These are phyloP conservation scores for Camptogramma bilineatum DNA, from an alignment of 2,888 invertebrate genomes.

Conservation along the genomic window DNA sequence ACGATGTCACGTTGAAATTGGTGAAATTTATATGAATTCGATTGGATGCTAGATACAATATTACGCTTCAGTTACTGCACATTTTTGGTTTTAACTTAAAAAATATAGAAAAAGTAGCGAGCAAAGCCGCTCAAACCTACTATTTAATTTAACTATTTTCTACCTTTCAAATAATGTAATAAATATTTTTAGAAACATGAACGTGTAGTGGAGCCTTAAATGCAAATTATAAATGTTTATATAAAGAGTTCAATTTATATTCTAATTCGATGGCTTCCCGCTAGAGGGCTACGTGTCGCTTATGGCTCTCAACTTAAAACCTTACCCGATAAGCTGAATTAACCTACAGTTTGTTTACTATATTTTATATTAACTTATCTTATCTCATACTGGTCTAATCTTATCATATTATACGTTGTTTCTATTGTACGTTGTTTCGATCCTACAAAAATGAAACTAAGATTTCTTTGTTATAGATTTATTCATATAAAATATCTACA, in stretches of 20 bases:
- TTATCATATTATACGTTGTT: background rate
- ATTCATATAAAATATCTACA: too few relatives aligned
- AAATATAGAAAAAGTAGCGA: too few relatives aligned
- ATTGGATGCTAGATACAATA: too few relatives aligned
- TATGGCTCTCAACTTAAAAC: conserved; percentile 56
- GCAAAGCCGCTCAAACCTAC: too few relatives aligned
- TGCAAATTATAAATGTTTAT: conserved; percentile 80
- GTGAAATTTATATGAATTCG: too few relatives aligned
- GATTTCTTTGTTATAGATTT: background rate
- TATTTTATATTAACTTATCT: conserved; percentile 7
- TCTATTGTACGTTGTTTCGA: background rate
- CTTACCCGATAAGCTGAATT: conserved; percentile 16
- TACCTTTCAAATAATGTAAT: too few relatives aligned
- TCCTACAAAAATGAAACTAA: background rate
- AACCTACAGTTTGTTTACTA: conserved; percentile 13
- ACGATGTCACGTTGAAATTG: too few relatives aligned
- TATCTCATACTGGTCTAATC: background rate
- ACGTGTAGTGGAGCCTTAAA: conserved; percentile 59
- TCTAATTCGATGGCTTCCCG: conserved; percentile 74
- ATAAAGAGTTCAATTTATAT: conserved; percentile 83
- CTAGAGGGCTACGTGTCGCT: conserved; percentile 63
- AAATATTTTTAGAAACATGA: too few relatives aligned
- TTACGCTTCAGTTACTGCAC: too few relatives aligned
- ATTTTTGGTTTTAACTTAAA: too few relatives aligned
- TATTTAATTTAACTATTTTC: too few relatives aligned